Evolutionary conservation across 2,113 vertebrate genomes (phyloP).

Genomic region (Burhinus oedicnemus): DNA sequence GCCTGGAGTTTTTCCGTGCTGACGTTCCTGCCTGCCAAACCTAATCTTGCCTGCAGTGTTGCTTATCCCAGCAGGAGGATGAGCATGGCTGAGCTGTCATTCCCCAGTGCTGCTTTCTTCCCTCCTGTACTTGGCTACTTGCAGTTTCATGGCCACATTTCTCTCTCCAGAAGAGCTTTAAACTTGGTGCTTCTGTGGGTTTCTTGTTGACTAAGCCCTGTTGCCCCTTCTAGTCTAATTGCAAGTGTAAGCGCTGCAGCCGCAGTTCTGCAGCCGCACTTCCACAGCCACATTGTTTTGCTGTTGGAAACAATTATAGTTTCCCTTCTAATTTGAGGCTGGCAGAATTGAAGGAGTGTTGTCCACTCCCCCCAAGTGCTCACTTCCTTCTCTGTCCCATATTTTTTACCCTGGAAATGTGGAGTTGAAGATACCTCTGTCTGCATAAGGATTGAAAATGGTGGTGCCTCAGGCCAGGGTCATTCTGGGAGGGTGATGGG

Average conservation of each 20-base stretch:
- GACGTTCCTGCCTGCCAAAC: not conserved
- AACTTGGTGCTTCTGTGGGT: not conserved
- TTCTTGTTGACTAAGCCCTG: not conserved
- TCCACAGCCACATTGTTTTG: not conserved
- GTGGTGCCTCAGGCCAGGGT: not conserved
- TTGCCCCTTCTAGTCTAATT: not conserved
- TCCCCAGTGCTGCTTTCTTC: not conserved
- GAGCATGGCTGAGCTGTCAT: not conserved
- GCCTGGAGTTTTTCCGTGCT: not conserved
- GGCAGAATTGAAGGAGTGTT: not conserved
- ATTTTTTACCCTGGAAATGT: not conserved
- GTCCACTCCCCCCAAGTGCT: not conserved
- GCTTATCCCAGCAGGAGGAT: not conserved
- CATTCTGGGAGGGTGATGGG: fast-evolving
- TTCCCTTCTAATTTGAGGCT: not conserved
- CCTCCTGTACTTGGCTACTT: not conserved
- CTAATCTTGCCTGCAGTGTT: not conserved
- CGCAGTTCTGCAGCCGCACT: too few species aligned
- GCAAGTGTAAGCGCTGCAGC: not conserved
- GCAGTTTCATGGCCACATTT: not conserved
- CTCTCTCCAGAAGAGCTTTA: not conserved
- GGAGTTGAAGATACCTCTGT: not conserved
- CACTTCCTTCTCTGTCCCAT: not conserved
- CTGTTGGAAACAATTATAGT: not conserved
- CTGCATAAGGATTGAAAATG: not conserved